Evolutionary conservation across 2,797 vertebrate species (phyloP), one percentile per base, ranked within the genome.

Genomic region (Protosalanx chinensis): DNA sequence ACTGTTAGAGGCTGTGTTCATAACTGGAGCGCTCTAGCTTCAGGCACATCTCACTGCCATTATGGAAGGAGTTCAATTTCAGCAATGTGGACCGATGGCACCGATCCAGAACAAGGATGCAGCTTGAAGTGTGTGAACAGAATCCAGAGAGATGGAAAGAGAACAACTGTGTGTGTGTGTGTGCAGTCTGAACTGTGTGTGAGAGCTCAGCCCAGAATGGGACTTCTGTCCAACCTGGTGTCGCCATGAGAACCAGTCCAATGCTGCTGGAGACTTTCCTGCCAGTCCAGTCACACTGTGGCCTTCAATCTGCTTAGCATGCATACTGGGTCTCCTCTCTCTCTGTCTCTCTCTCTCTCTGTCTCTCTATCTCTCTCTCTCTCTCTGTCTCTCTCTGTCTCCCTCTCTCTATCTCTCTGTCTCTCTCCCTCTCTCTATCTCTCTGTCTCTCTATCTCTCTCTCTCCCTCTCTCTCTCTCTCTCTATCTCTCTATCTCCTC

Each of bases 261-360:
- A 18, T 76, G 67, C 71, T 64, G 41, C 73, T 74, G 74, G 61
- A 70, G 81, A 78, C 74, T 81, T 3, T 72, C 76, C 72, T 81
- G 83, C 82, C 84, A 87, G 84, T 87, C 84, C 81, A 75, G 88
- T 88, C 85, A 74, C 84, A 86, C 77, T 81, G 72, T 15, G 15
- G 63, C 75, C 75, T 81, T 82, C 79, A 74, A 72, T 79, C 79
- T 81, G 76, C 62, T 66, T 67, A 49, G 68, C 83, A 82, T 84
- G 83, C 81, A 81, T 76, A 80, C 33, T 37, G 8, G 59, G 15
- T 46, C 69, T 78, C 77, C 72, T 71, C 76, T 81, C 67, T 74
- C 23, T 27, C 23, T 27, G 23, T 74, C 75, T 82, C 78, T 75
- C 18, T 41, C 6, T 41, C n/a, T 23, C 35, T 41, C 10, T 20